These are phyloP conservation scores for Platyscapa corneri DNA, from an alignment of 1,140 invertebrate genomes.

Conservation along the genomic window DNA sequence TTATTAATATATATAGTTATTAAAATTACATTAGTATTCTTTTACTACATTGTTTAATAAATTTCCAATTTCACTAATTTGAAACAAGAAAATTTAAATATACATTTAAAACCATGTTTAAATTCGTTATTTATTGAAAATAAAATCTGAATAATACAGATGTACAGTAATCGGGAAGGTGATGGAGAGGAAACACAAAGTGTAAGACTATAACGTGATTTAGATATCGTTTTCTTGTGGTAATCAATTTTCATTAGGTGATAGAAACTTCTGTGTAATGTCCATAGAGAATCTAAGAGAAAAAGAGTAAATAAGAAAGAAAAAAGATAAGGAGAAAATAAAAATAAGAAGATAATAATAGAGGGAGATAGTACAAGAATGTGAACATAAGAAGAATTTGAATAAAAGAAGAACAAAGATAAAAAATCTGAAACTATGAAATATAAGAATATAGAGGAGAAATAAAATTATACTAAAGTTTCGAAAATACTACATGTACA, in stretches of 20 bases:
- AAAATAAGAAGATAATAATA: slow-evolving; percentile 15
- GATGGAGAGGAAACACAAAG: slow-evolving; percentile 16
- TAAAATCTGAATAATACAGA: not conserved
- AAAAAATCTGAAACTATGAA: slow-evolving; percentile 51
- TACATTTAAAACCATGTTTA: not conserved
- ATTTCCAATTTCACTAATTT: not conserved
- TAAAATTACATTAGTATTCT: too few species aligned
- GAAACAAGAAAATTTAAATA: not conserved
- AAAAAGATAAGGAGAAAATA: slow-evolving; percentile 24
- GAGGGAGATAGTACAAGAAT: slow-evolving; percentile 11
- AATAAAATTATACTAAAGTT: slow-evolving; percentile 12
- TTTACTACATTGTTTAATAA: too few species aligned
- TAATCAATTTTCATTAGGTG: slow-evolving; percentile 72
- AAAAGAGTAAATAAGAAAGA: slow-evolving; percentile 2
- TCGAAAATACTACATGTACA: not conserved
- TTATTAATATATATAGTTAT: too few species aligned
- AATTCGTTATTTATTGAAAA: slow-evolving; percentile 25
- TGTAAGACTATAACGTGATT: slow-evolving; percentile 64
- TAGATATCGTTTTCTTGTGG: slow-evolving; percentile 68
- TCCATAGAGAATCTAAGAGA: slow-evolving; percentile 36
- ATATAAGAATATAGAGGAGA: slow-evolving; percentile 49
- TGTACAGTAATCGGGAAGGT: not conserved
- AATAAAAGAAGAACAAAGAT: slow-evolving; percentile 46
- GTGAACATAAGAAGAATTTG: slow-evolving; percentile 14
- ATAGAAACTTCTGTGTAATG: slow-evolving; percentile 53